Conservation (phyloP, 2,888 invertebrate species). For the Sylvicola cinctus region DNA sequence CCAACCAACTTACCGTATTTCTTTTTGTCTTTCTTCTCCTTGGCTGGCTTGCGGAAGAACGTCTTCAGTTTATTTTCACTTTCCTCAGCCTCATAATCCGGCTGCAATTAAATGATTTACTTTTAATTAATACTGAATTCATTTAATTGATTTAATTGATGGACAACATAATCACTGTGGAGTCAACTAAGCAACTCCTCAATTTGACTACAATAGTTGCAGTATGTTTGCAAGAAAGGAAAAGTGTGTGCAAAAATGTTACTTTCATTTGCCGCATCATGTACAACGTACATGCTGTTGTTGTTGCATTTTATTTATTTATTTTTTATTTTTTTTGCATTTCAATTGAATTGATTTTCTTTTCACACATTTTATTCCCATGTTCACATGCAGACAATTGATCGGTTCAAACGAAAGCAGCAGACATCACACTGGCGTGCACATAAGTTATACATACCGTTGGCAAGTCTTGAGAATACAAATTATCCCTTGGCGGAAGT, state of each 20-base stretch:
- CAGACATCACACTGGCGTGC: neutral
- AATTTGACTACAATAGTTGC: too few relatives aligned
- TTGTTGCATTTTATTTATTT: too few relatives aligned
- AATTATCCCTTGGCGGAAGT: conserved; percentile 34
- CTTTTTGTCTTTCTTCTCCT: conserved; percentile 24
- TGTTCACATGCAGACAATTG: neutral
- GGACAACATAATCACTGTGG: too few relatives aligned
- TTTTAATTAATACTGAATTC: too few relatives aligned
- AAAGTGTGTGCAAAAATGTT: too few relatives aligned
- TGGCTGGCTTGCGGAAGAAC: conserved; percentile 4
- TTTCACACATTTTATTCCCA: too few relatives aligned
- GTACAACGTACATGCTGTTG: too few relatives aligned
- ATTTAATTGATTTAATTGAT: neutral
- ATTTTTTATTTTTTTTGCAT: too few relatives aligned
- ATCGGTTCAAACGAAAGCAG: neutral
- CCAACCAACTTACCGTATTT: conserved; percentile 30
- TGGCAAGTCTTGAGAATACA: conserved; percentile 31
- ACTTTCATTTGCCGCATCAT: too few relatives aligned
- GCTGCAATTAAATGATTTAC: conserved; percentile 19
- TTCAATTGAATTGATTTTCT: too few relatives aligned
- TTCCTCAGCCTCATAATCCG: conserved; percentile 33
- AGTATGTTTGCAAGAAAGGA: too few relatives aligned
- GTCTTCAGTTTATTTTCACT: conserved; percentile 18
- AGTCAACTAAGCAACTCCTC: too few relatives aligned
- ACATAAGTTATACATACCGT: conserved; percentile 21